Base-by-base conservation (phyloP, 2,888 invertebrate species). In the Steromphala cineraria region DNA sequence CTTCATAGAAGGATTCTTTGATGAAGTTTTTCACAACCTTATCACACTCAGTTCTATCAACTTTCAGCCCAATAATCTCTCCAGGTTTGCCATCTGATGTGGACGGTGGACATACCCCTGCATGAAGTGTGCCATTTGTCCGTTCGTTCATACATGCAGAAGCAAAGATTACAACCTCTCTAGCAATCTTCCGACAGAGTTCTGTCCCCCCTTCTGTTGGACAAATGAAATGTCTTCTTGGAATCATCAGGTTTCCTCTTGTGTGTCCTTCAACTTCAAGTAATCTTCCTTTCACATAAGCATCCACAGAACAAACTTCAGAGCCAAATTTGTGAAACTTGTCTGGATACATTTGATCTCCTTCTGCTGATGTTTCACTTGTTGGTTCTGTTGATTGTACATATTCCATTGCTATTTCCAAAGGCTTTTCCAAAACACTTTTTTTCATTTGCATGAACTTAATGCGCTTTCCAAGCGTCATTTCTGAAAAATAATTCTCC, bases 31-130 rank as follows among this genome's bases (percentile, higher is more conserved):
- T 80, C 17, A 86, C 31, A 15, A 62, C 31, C 28, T 67, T 53
- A 10, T 80, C 75, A 24, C 80, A 80, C 28, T 56, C 74, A 10
- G 79, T 46, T 67, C 75, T 80, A 46, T 82, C 46, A 24, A 84
- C 13, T 7, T 53, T 15, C 0, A 85, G 31, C 19, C 87, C 87
- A 21, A 83, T 67, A 19, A 87, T 79, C 76, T 84, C 82, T 36
- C 87, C 87, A 21, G 76, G 62, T 52, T 67, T 28, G 21, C 67
- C 74, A n/a, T 21, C 28, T 3, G 24, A 75, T 13, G 17, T 31
- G 0, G n/a, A 40, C 17, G 46, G 19, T 53, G 78, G 79, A 17
- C 71, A 62, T 17, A 87, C 79, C 2, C 87, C 87, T 67, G 86
- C 83, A 53, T 82, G 81, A 15, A 84, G 67, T 36, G 84, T 84